Evolutionary conservation across 2,888 invertebrate species (phyloP).

Genomic region (Drosophila demipolita): DNA sequence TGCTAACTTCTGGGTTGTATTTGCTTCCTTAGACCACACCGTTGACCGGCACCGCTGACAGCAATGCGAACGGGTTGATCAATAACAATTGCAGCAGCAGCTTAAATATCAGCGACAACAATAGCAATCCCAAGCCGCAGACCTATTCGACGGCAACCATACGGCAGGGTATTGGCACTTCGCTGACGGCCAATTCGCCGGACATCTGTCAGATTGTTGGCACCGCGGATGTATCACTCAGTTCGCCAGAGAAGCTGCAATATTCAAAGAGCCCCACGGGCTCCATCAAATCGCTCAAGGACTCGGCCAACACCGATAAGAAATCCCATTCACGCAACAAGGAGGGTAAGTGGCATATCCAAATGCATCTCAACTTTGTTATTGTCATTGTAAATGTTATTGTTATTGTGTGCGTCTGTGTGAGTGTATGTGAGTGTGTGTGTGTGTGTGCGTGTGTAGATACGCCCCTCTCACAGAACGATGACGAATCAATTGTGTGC

Average conservation of each 20-base stretch:
- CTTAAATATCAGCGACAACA: conserved; percentile 49
- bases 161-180: conserved; percentile 84
- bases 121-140: conserved; percentile 76
- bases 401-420: not conserved
- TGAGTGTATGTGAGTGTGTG: no score
- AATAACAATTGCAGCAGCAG: conserved; percentile 35
- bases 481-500: conserved; percentile 8
- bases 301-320: conserved; percentile 83
- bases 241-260: conserved; percentile 83
- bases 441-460: not conserved
- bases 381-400: not conserved
- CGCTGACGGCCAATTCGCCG: conserved; percentile 82
- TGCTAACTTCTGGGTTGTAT: not conserved
- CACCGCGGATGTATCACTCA: conserved; percentile 73
- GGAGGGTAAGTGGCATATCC: conserved; percentile 80
- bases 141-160: conserved; percentile 83
- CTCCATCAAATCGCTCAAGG: conserved; percentile 87
- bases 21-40: conserved; percentile 57
- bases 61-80: conserved; percentile 60
- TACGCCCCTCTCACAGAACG: conserved; percentile 22
- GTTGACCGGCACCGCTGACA: conserved; percentile 54
- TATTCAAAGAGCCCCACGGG: conserved; percentile 86
- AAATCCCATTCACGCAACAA: conserved; percentile 84
- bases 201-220: conserved; percentile 83
- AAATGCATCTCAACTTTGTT: not conserved